phyloP scores from a whole-genome alignment of 2,113 vertebrate species.

The Sturnus vulgaris region DNA sequence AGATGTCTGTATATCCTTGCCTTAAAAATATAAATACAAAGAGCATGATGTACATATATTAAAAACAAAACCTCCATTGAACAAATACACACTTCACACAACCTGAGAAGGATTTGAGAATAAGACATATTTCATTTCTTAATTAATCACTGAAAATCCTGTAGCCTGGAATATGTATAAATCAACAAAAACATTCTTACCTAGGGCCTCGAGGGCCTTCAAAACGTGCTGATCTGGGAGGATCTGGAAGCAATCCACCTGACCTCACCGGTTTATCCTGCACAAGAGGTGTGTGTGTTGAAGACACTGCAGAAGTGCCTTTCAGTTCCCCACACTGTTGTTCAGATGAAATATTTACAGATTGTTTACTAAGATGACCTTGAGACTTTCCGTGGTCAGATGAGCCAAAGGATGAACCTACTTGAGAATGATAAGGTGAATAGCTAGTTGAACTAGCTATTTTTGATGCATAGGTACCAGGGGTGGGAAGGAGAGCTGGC shows the following conservation, averaged over 20 bases:
- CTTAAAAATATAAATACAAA: not conserved
- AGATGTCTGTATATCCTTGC: not conserved
- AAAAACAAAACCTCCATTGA: not conserved
- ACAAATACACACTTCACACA: not conserved
- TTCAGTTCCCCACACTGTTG: slow-evolving; percentile 67
- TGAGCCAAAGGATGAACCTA: slow-evolving; percentile 57
- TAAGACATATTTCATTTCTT: not conserved
- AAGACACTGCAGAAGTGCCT: slow-evolving; percentile 35
- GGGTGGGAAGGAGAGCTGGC: slow-evolving; percentile 72
- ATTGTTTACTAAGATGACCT: slow-evolving; percentile 52
- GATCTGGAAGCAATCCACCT: slow-evolving; percentile 72
- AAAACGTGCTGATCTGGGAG: slow-evolving; percentile 76
- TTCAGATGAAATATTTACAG: slow-evolving; percentile 66
- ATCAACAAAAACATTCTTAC: slow-evolving; percentile 66
- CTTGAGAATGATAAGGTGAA: slow-evolving; percentile 66
- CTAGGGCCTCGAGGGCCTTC: slow-evolving; percentile 80
- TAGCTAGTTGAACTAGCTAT: slow-evolving; percentile 10
- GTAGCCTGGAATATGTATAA: not conserved
- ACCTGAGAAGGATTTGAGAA: not conserved
- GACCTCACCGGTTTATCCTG: slow-evolving; percentile 73
- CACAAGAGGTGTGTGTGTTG: slow-evolving; percentile 4
- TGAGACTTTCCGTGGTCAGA: slow-evolving; percentile 73
- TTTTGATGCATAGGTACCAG: slow-evolving; percentile 71
- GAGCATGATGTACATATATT: not conserved
- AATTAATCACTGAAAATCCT: not conserved